phyloP scores from a whole-genome alignment of 2,888 invertebrate species.

The Ectemnius cavifrons region DNA sequence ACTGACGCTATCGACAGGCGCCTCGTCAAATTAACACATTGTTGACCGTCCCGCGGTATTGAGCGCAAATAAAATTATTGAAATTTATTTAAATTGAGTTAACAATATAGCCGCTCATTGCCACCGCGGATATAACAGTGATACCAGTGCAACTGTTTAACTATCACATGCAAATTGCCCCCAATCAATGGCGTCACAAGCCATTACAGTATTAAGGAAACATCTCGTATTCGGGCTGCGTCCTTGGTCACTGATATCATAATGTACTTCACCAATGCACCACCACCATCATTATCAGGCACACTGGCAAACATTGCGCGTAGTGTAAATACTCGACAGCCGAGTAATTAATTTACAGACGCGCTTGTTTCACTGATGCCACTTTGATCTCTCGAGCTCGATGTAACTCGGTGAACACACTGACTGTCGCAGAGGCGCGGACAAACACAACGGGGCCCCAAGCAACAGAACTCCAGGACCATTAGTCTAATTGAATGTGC shows the following conservation, averaged over 20 bases:
- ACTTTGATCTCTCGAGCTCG: constrained; percentile 42
- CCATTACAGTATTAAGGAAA: too few relatives aligned
- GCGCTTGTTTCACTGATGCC: constrained; percentile 14
- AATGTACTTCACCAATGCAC: neutral
- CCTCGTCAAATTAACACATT: constrained; percentile 23
- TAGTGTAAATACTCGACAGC: neutral
- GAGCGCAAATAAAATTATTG: too few relatives aligned
- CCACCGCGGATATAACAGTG: too few relatives aligned
- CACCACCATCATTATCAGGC: constrained; percentile 7
- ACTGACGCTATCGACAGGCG: neutral
- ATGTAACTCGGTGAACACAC: neutral
- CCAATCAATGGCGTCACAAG: too few relatives aligned
- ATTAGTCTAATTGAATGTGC: too few relatives aligned
- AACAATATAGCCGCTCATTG: too few relatives aligned
- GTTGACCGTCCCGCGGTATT: neutral
- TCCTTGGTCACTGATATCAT: constrained; percentile 8
- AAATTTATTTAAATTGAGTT: too few relatives aligned
- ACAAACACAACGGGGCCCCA: constrained; percentile 26
- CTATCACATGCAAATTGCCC: too few relatives aligned
- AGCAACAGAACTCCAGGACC: constrained; percentile 23
- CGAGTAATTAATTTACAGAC: constrained; percentile 44
- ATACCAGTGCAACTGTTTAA: too few relatives aligned
- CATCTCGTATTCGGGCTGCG: neutral
- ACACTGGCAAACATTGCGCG: constrained; percentile 2
- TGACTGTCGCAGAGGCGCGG: too few relatives aligned